Percentiles rank a stretch among this genome's conserved stretches.
Conservation (phyloP, 2,797 vertebrate species). For the Tenualosa thibaudeaui region DNA sequence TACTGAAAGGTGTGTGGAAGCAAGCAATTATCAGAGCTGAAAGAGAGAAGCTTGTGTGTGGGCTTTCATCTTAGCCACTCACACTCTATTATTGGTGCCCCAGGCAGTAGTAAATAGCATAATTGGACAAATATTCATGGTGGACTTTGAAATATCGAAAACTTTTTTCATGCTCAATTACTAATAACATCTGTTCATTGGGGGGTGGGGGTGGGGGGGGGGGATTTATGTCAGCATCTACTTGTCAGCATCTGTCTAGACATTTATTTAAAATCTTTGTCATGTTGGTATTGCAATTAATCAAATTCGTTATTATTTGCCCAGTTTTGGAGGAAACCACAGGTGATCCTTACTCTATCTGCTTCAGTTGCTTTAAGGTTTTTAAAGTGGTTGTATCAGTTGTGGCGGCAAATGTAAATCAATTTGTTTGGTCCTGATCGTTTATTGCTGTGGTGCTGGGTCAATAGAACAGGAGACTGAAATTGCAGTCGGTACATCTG, state of each 20-base stretch:
- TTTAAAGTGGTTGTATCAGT: neutral
- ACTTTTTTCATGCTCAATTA: neutral
- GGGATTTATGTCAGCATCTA: too few relatives aligned
- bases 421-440: neutral
- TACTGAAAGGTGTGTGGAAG: neutral
- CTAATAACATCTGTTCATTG: neutral
- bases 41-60: neutral
- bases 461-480: constrained; percentile 4
- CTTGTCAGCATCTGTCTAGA: neutral
- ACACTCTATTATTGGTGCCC: neutral
- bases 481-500: neutral
- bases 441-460: neutral
- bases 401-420: neutral
- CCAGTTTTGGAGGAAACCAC: neutral
- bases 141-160: neutral
- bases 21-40: neutral
- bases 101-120: neutral
- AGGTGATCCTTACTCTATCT: neutral
- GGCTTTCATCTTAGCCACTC: neutral
- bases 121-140: constrained; percentile 7
- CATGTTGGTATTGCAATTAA: neutral
- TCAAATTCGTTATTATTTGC: neutral
- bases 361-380: neutral
- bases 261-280: neutral
- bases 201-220: too few relatives aligned